Base-by-base conservation (phyloP, 2,797 vertebrate species). In the Darevskia nairensis region DNA sequence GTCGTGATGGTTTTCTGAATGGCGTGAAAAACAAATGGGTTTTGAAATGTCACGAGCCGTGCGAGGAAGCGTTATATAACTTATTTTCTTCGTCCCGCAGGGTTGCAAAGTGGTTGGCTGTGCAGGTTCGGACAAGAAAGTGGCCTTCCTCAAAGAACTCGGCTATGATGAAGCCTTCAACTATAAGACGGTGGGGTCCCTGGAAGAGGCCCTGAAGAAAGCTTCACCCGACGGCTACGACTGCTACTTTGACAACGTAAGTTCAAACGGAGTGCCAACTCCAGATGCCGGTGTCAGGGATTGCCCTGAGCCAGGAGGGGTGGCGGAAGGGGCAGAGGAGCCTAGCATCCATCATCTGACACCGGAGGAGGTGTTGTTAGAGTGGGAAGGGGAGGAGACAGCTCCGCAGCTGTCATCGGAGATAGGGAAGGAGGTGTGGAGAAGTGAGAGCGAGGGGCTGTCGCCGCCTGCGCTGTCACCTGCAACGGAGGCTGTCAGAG, bases 161-260 rank as follows among this genome's bases (percentile, higher is more conserved):
- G 98, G 98, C 89, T 99, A 98, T 82, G 98, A 99, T 82, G 94
- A 96, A 94, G 98, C 89, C 72, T 98, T 99, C 96, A 99, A 99
- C 96, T 99, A 99, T 92, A 99, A 98, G 95, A 98, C 97, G 0
- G 94, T 98, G 1, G 4, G 85, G 0, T 98, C 98, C 41, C 93
- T 99, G 95, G 98, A 98, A 86, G 97, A 98, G 94, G 95, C 97
- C 0, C 96, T 99, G 94, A 97, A 23, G 90, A 95, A 97, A 32
- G 98, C 98, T 6, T 97, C 98, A 88, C 97, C 98, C 1, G 96
- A 97, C 1, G 98, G 98, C 93, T 99, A 98, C 0, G 97, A 99
- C 92, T 99, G 98, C 93, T 98, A 97, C 92, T 99, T 99, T 95
- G 98, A 99, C 76, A 99, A 98, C 8, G 98, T 99, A 95, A 97